Conservation (phyloP, 2,113 vertebrate genomes). For the Oncorhynchus gorbuscha region DNA sequence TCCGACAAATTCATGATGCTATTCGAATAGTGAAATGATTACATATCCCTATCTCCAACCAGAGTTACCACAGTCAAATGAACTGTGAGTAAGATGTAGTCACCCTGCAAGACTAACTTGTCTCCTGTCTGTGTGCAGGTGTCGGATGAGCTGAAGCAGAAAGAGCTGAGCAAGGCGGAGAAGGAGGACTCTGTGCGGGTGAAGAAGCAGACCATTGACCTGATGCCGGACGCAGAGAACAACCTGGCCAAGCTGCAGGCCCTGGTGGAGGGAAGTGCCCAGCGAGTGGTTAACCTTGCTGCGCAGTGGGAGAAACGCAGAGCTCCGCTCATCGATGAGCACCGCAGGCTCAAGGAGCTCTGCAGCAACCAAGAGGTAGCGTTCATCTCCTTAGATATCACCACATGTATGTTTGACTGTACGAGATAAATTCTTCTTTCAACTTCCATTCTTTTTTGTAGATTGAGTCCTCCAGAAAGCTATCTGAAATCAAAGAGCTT, state of each 20-base stretch:
- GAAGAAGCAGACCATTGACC: conserved; percentile 79
- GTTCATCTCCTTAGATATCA: not conserved
- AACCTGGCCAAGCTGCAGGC: conserved; percentile 84
- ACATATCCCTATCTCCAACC: too few species aligned
- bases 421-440: not conserved
- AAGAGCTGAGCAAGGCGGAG: conserved; percentile 64
- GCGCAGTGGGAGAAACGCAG: conserved; percentile 91
- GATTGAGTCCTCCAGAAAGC: conserved; percentile 83
- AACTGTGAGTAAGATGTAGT: too few species aligned
- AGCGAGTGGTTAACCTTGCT: conserved; percentile 80
- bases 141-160: conserved; percentile 75
- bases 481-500: conserved; percentile 82
- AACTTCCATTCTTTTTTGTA: conserved; percentile 39
- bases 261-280: conserved; percentile 82
- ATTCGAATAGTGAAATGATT: too few species aligned
- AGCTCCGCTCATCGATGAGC: conserved; percentile 82
- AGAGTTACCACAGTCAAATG: too few species aligned
- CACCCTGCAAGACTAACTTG: too few species aligned
- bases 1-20: too few species aligned
- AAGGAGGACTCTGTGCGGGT: conserved; percentile 73
- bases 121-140: conserved; percentile 62
- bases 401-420: not conserved
- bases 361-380: conserved; percentile 81
- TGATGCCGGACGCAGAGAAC: conserved; percentile 79
- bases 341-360: conserved; percentile 80